Conservation (phyloP, 1,140 invertebrate genomes). For the Ylistrum balloti region DNA sequence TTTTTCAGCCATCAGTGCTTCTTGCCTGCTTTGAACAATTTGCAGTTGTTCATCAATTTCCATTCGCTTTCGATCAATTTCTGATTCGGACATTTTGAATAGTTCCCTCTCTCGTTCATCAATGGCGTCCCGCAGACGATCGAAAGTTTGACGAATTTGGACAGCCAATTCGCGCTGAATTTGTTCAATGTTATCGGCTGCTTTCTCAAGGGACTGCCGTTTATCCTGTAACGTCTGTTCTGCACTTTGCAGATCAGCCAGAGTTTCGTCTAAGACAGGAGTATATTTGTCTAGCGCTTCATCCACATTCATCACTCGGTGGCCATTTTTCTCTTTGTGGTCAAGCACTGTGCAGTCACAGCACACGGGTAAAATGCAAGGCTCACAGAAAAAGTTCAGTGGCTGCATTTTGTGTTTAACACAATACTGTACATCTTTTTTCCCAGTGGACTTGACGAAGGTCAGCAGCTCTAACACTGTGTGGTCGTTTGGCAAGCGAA, state of each 20-base stretch:
- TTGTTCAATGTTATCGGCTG: constrained; percentile 72
- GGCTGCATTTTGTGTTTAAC: constrained; percentile 79
- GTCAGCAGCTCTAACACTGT: constrained; percentile 75
- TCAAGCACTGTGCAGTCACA: constrained; percentile 80
- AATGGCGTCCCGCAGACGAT: constrained; percentile 73
- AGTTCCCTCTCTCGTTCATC: constrained; percentile 76
- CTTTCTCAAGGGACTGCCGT: constrained; percentile 69
- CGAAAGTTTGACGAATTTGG: constrained; percentile 75
- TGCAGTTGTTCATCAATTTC: constrained; percentile 72
- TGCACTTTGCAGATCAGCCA: constrained; percentile 69
- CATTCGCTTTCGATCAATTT: constrained; percentile 74
- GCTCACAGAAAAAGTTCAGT: constrained; percentile 80
- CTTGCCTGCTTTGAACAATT: constrained; percentile 67
- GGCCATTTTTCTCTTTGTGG: constrained; percentile 78
- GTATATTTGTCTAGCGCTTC: constrained; percentile 78
- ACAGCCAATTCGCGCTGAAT: constrained; percentile 74
- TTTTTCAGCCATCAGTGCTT: constrained; percentile 66
- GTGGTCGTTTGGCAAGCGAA: constrained; percentile 78
- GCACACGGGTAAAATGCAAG: constrained; percentile 78
- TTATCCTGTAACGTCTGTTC: constrained; percentile 69
- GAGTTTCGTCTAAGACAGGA: constrained; percentile 75
- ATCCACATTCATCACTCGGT: constrained; percentile 78
- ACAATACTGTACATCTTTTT: constrained; percentile 75
- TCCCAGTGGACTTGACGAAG: constrained; percentile 74
- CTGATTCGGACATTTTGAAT: constrained; percentile 72